Percentiles rank a stretch among this genome's conserved stretches.
phyloP scores from a whole-genome alignment of 2,797 vertebrate genomes.

The Gallinago solitaria region DNA sequence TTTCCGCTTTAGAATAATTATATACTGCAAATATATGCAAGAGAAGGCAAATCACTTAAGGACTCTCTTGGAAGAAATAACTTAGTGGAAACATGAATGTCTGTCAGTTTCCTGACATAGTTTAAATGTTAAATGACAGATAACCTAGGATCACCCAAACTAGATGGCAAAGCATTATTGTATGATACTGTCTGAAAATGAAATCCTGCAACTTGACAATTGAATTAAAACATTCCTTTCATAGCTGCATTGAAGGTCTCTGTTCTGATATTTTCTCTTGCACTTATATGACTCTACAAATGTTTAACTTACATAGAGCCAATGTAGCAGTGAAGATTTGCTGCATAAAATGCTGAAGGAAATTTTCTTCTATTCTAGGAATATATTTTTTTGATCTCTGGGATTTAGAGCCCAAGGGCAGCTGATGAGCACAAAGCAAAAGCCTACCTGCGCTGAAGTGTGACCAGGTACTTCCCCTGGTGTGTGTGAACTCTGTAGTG shows the following conservation, averaged over 20 bases:
- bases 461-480: background rate
- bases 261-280: background rate
- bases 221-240: background rate
- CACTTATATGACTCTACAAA: background rate
- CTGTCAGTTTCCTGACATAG: background rate
- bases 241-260: background rate
- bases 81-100: background rate
- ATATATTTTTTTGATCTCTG: background rate
- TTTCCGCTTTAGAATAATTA: conserved; percentile 23
- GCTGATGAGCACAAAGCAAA: background rate
- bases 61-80: background rate
- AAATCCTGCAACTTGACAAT: background rate
- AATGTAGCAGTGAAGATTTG: background rate
- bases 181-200: background rate
- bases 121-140: background rate
- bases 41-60: background rate
- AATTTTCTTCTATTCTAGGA: background rate
- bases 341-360: background rate
- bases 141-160: background rate
- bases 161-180: background rate
- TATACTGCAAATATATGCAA: background rate
- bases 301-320: background rate
- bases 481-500: background rate
- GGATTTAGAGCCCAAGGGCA: background rate
- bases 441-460: background rate